Base-by-base conservation (phyloP, 2,888 invertebrate species). In the Xanthia icteritia region DNA sequence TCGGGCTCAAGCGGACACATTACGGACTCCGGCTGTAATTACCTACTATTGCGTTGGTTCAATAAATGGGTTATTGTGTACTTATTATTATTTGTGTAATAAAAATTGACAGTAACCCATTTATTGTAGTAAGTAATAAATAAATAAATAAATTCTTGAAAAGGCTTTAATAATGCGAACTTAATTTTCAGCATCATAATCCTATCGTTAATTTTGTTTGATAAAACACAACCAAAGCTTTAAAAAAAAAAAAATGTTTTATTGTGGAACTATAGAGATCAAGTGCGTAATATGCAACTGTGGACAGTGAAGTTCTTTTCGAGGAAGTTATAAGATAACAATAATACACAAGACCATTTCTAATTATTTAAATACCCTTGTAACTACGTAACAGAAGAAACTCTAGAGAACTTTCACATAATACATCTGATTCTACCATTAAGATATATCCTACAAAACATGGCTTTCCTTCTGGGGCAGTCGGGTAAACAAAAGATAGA, bases 1-100 rank as follows among this genome's bases (percentile, higher is more conserved):
- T 76, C 73, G 73, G 60, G 66, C 63, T 58, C 60, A 54, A 39
- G 54, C 78, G 27, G 66, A 70, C 71, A 65, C 64, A 64, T 77
- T 69, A 74, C 54, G 51, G n/a, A 23, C 51, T 68, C 48, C 15
- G 15, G 20, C 9, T 71, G 58, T 85, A 83, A 79, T 85, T 85
- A n/a, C n/a, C n/a, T n/a, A 73, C 68, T n/a, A 20, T 42, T 61
- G 42, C 63, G 67, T 48, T 64, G 60, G 45, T 39, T 36, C 58
- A 76, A 74, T 79, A 73, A 71, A 77, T 66, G 66, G 39, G 17
- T 66, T 81, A 71, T 56, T 27, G 56, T 63, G 23, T 39, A n/a
- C n/a, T n/a, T n/a, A 56, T 65, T 82, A 69, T 72, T 56, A 69
- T 78, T 68, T 36, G 36, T 31, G 31, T 31, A 2, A 31, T 31